Base-by-base conservation (phyloP, 1,140 invertebrate genomes). In the Hyposmocoma kahamanoa region DNA sequence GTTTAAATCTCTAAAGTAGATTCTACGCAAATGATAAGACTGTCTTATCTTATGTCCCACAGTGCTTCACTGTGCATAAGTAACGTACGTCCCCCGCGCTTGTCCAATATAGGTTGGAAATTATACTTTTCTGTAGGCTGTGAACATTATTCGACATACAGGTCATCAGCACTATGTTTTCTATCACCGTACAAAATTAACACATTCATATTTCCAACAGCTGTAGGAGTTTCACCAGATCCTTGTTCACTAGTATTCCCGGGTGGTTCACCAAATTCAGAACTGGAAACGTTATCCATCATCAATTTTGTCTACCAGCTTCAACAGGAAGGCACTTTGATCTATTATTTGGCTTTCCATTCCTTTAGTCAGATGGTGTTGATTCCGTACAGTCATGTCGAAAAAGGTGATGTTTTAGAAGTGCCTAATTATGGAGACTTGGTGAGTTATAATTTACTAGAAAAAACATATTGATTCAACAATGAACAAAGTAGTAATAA, bases 191-290 rank as follows among this genome's bases (percentile, higher is more conserved):
- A n/a, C n/a, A n/a, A n/a, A n/a, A n/a, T 42, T 42, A 3, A 41
- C 4, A 8, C 9, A 15, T 36, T 36, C 15, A 10, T 10, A 36
- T 47, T 38, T 46, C 15, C 19, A 81, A 68, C 65, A 64, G 81
- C 62, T 13, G 50, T 55, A 18, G 94, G 94, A 1, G 90, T 93
- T 5, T 95, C 93, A 15, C 89, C 87, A 5, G 92, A 95, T 80
- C 93, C 93, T 0, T 98, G 96, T 68, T 89, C 90, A 4, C 93
- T 96, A 53, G 94, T 91, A 0, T 98, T 93, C 73, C 90, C 92
- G 15, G 96, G 97, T 10, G 87, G 90, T 0, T 70, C 84, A 1
- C 88, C 95, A 0, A 97, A 97, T 75, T 97, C 95, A 0, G 97
- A 98, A 84, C 92, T 93, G 0, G 96, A 98, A 81, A 95, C 94